Conservation (phyloP, 1,140 invertebrate species). For the Phthorimaea operculella region DNA sequence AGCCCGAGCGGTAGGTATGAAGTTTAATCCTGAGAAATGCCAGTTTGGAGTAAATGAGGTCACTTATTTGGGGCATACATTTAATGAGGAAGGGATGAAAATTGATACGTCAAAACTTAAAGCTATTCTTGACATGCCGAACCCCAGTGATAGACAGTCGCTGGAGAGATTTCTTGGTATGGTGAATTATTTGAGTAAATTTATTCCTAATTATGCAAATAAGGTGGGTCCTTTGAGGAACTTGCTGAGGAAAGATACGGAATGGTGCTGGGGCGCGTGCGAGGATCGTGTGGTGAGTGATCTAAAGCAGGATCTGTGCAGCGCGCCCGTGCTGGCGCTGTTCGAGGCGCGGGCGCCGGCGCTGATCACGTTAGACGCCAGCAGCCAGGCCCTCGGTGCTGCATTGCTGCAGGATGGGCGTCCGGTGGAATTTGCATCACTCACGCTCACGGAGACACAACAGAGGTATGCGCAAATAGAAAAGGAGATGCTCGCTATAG, state of each 20-base stretch:
- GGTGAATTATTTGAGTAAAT: slow-evolving; percentile 10
- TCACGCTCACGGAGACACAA: slow-evolving; percentile 1
- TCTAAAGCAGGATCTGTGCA: slow-evolving; percentile 6
- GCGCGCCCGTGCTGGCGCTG: slow-evolving; percentile 9
- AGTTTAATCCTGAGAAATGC: slow-evolving; percentile 1
- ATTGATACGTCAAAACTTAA: slow-evolving; percentile 3
- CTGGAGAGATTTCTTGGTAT: slow-evolving; percentile 10
- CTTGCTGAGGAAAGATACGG: slow-evolving; percentile 7
- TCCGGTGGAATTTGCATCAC: slow-evolving; percentile 8
- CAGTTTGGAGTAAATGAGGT: background rate
- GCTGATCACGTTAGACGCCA: slow-evolving; percentile 7
- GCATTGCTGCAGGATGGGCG: slow-evolving; percentile 5
- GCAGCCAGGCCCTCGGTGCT: slow-evolving; percentile 3
- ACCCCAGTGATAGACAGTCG: slow-evolving; percentile 2
- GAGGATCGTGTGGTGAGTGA: background rate
- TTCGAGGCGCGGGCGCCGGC: background rate
- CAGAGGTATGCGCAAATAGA: slow-evolving; percentile 37
- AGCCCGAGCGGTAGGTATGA: background rate
- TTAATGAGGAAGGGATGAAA: slow-evolving; percentile 2
- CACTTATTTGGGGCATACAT: slow-evolving; percentile 10
- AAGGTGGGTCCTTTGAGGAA: background rate
- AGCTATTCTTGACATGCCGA: slow-evolving; percentile 8
- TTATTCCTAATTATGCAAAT: slow-evolving; percentile 8
- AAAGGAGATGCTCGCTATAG: slow-evolving; percentile 41
- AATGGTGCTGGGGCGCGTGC: slow-evolving; percentile 4